Evolutionary conservation across 2,113 vertebrate genomes (phyloP), one percentile per base, ranked within the genome.

Genomic region (Manacus vitellinus): DNA sequence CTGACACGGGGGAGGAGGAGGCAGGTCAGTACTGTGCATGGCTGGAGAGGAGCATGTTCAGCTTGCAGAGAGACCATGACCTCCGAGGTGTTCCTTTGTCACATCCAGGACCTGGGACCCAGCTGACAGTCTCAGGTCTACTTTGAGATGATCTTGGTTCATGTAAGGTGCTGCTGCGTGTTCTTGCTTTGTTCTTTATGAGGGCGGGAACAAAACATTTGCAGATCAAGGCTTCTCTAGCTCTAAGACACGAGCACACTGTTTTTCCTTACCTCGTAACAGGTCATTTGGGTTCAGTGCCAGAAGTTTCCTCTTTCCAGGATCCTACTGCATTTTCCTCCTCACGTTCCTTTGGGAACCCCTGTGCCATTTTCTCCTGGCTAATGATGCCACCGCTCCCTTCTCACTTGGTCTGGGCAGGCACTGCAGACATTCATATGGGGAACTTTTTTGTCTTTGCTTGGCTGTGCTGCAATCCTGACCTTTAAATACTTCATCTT

Each of bases 1-100:
- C 96, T 1, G 98, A 98, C 33, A 67, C 92, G 2, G 98, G 97
- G 19, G 96, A 95, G 8, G 98, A 98, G 84, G 97, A 95, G 58
- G 59, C 92, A 97, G 97, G 97, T 97, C 62, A 84, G 97, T 97
- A 22, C 75, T 25, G 35, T 22, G 79, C 0, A 0, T n/a, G 51
- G 10, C 54, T 41, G 47, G 35, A 28, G 15, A 37, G 25, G 51
- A 79, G 44, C 25, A 33, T 37, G 49, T 76, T 67, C 63, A 92
- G 8, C 61, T 67, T 75, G 35, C 59, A 82, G 72, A 72, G 78
- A 81, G 58, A 77, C 56, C 8, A 80, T 66, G 47, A 35, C n/a
- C 35, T 65, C 75, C 9, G 24, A 43, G 62, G 41, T 43, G 58
- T 78, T 27, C 27, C 67, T 59, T 28, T 47, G 20, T 39, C 55